Percentiles rank a stretch among this genome's conserved stretches.
Conservation (phyloP, 2,797 vertebrate genomes). For the Enteromius treurensis region DNA sequence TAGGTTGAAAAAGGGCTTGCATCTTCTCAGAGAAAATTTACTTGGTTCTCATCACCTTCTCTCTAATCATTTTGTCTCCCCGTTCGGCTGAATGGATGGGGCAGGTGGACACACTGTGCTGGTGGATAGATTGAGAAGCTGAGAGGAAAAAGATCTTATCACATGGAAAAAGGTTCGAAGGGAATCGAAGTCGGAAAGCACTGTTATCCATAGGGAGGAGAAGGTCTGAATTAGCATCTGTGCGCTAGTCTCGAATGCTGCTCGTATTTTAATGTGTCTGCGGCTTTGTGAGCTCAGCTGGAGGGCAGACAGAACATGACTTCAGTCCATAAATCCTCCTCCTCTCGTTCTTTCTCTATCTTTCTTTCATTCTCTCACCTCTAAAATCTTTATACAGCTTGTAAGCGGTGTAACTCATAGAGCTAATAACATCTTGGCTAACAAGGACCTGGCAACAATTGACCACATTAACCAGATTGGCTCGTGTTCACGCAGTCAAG, state of each 20-base stretch:
- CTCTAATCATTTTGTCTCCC: background rate
- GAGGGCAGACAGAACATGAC: slow-evolving; percentile 72
- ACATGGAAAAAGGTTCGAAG: slow-evolving; percentile 17
- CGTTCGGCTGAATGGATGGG: background rate
- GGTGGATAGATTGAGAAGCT: slow-evolving; percentile 27
- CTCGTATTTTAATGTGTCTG: slow-evolving; percentile 61
- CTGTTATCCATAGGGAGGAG: slow-evolving; percentile 46
- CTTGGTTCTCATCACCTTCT: background rate
- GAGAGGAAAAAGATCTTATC: slow-evolving; percentile 43
- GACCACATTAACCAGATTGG: slow-evolving; percentile 31
- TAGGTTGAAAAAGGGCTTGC: background rate
- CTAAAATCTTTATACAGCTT: slow-evolving; percentile 55
- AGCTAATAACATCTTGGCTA: slow-evolving; percentile 49
- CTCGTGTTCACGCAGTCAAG: background rate
- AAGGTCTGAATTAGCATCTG: slow-evolving; percentile 57
- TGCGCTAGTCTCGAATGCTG: slow-evolving; percentile 57
- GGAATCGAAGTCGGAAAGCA: slow-evolving; percentile 21
- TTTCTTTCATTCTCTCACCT: slow-evolving; percentile 55
- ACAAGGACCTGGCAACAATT: slow-evolving; percentile 34
- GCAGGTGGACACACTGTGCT: slow-evolving; percentile 27
- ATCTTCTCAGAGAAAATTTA: slow-evolving; percentile 2
- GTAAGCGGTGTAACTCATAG: slow-evolving; percentile 34
- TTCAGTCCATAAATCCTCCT: slow-evolving; percentile 70
- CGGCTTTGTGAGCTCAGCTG: slow-evolving; percentile 70
- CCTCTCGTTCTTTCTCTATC: slow-evolving; percentile 54